phyloP scores from a whole-genome alignment of 2,113 vertebrate genomes.

The Crocuta crocuta region DNA sequence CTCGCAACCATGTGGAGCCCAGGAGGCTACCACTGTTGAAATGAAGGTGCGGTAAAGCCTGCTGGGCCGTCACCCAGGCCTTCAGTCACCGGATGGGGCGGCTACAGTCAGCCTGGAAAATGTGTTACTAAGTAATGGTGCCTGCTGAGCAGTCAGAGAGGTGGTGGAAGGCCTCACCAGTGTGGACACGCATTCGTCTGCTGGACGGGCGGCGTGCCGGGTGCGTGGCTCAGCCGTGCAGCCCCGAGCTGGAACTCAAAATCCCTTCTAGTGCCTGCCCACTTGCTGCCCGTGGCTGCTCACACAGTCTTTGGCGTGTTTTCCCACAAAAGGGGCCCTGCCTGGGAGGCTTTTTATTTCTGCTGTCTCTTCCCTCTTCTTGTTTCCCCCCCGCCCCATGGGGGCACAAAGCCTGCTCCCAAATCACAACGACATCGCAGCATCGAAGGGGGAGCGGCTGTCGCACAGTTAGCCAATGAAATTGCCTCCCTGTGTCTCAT shows the following conservation, averaged over 20 bases:
- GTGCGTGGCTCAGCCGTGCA: rapidly evolving
- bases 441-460: background rate
- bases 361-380: constrained; percentile 23
- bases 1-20: background rate
- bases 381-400: background rate
- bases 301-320: background rate
- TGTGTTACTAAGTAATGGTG: background rate
- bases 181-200: background rate
- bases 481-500: background rate
- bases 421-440: background rate
- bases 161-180: background rate
- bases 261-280: rapidly evolving
- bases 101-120: background rate
- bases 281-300: background rate
- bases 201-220: rapidly evolving
- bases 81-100: background rate
- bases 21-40: background rate
- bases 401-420: background rate
- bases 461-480: background rate
- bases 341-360: background rate
- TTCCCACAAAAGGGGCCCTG: background rate
- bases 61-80: background rate
- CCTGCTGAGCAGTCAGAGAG: background rate
- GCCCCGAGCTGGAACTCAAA: background rate
- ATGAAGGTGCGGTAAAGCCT: background rate